Conservation (phyloP, 2,113 vertebrate genomes). For the Atherinomorus stipes region DNA sequence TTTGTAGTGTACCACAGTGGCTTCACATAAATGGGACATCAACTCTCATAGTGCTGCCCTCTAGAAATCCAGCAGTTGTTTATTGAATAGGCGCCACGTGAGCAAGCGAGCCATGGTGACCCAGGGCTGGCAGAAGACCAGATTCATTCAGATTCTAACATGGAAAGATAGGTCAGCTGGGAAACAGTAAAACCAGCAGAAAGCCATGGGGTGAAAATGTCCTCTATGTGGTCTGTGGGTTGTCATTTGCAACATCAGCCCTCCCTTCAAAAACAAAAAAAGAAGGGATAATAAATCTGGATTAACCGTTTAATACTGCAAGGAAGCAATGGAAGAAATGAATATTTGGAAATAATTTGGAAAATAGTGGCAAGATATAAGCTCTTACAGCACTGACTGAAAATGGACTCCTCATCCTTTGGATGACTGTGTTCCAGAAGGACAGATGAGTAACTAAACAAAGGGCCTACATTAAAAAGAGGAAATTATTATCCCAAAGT, state of each 20-base stretch:
- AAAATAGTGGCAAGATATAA: no score
- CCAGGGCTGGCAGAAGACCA: slow-evolving; percentile 50
- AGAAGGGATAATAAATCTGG: neutral
- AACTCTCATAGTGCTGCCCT: slow-evolving; percentile 28
- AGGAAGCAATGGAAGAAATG: no score
- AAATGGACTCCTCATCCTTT: no score
- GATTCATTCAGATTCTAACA: slow-evolving; percentile 45
- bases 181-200: slow-evolving; percentile 44
- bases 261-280: slow-evolving; percentile 4
- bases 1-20: slow-evolving; percentile 8
- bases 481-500: no score
- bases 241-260: slow-evolving; percentile 18
- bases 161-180: slow-evolving; percentile 53
- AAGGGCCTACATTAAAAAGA: no score
- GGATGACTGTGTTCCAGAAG: no score
- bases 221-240: slow-evolving; percentile 13
- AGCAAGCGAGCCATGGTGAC: slow-evolving; percentile 32
- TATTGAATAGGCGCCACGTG: slow-evolving; percentile 41
- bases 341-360: no score
- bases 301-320: neutral
- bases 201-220: slow-evolving; percentile 34
- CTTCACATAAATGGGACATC: slow-evolving; percentile 7
- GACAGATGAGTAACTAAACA: no score
- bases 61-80: slow-evolving; percentile 6
- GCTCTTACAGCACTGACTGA: no score